These are phyloP conservation scores for Anguilla obscura DNA, from an alignment of 2,797 vertebrate genomes.

Conservation along the genomic window DNA sequence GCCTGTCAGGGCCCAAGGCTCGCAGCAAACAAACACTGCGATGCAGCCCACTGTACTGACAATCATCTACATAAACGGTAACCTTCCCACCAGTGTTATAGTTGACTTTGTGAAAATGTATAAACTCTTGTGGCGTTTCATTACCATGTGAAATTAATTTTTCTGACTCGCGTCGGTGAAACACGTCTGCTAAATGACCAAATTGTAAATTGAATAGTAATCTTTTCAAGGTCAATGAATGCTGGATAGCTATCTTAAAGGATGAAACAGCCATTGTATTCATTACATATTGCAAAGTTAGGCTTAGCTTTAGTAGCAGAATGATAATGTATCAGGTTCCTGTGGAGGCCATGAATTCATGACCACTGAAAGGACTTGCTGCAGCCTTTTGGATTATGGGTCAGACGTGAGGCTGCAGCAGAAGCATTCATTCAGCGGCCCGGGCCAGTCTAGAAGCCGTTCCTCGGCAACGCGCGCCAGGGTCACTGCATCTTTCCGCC, in stretches of 20 bases:
- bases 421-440: background rate
- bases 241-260: background rate
- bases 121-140: background rate
- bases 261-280: background rate
- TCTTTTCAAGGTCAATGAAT: background rate
- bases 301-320: background rate
- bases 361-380: background rate
- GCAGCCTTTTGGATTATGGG: background rate
- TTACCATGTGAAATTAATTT: background rate
- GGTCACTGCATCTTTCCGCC: background rate
- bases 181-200: background rate
- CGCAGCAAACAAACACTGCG: background rate
- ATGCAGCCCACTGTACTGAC: background rate
- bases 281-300: background rate
- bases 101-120: background rate
- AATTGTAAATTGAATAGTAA: background rate
- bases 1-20: conserved; percentile 17
- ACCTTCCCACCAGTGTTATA: background rate
- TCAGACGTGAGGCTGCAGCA: background rate
- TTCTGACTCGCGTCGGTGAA: background rate
- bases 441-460: background rate
- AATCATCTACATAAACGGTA: background rate
- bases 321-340: background rate
- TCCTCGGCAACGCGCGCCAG: background rate
- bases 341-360: background rate